A percentile compares a stretch with the other conserved stretches of the same genome.
Evolutionary conservation across 2,797 vertebrate species (phyloP).

Genomic region (Scolopax bukidnonensis): DNA sequence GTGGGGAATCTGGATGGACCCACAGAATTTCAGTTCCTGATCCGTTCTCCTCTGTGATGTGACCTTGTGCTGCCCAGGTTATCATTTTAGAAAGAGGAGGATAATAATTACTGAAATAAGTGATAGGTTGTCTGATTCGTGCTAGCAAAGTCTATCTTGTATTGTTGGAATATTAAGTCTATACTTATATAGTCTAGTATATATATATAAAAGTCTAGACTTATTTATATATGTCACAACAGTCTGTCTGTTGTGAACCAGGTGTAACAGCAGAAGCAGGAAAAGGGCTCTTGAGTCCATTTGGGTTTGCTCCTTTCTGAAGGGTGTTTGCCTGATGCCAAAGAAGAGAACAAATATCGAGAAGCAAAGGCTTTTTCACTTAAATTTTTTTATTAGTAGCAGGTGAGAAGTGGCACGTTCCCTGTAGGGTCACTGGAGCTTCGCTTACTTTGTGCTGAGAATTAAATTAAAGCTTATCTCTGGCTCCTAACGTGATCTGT

Average conservation of each 20-base stretch:
- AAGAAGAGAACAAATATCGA: not conserved
- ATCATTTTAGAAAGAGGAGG: not conserved
- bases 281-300: not conserved
- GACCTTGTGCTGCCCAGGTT: not conserved
- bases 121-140: not conserved
- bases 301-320: not conserved
- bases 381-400: not conserved
- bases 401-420: not conserved
- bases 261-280: not conserved
- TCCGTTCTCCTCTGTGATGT: not conserved
- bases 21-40: not conserved
- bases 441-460: not conserved
- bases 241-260: not conserved
- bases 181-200: too few species aligned
- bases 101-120: not conserved
- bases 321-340: not conserved
- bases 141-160: not conserved
- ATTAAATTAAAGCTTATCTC: not conserved
- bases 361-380: not conserved
- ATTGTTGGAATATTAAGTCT: not conserved
- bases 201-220: too few species aligned
- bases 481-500: not conserved
- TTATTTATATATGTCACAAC: too few species aligned
- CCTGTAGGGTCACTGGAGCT: not conserved
- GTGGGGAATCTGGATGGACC: not conserved